Percentiles rank a stretch among this genome's conserved stretches.
Conservation (phyloP, 1,140 invertebrate species). For the Neuroterus valhalla region DNA sequence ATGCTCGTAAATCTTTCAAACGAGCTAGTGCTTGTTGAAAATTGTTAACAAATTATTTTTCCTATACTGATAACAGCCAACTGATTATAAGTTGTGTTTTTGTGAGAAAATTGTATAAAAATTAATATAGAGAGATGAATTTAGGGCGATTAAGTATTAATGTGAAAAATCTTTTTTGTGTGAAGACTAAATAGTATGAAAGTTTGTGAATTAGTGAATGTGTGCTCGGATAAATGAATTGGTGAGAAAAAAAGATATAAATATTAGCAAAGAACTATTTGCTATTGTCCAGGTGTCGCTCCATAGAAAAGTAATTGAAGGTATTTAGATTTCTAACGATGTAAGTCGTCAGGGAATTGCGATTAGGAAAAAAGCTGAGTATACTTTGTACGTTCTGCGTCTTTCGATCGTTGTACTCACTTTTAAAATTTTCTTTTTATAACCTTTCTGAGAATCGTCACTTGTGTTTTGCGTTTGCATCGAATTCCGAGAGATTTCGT, state of each 20-base stretch:
- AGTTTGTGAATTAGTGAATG: background rate
- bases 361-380: conserved; percentile 12
- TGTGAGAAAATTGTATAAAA: background rate
- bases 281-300: conserved; percentile 26
- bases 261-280: conserved; percentile 19
- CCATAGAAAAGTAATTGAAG: conserved; percentile 3
- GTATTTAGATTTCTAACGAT: conserved; percentile 7
- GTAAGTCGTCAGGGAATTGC: conserved; percentile 5
- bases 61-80: background rate
- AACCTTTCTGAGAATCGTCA: background rate
- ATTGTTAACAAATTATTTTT: conserved; percentile 16
- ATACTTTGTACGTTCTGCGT: conserved; percentile 15
- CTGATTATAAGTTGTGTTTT: background rate
- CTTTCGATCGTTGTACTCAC: background rate
- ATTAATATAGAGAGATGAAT: background rate
- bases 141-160: background rate
- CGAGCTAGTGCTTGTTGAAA: conserved; percentile 11
- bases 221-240: background rate
- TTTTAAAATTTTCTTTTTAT: background rate
- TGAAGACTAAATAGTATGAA: background rate
- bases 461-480: too few species aligned
- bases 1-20: conserved; percentile 1
- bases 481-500: too few species aligned
- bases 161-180: background rate
- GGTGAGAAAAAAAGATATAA: background rate